Evolutionary conservation across 1,140 invertebrate genomes (phyloP), one percentile per base, ranked within the genome.

Genomic region (Ganaspis sp.): DNA sequence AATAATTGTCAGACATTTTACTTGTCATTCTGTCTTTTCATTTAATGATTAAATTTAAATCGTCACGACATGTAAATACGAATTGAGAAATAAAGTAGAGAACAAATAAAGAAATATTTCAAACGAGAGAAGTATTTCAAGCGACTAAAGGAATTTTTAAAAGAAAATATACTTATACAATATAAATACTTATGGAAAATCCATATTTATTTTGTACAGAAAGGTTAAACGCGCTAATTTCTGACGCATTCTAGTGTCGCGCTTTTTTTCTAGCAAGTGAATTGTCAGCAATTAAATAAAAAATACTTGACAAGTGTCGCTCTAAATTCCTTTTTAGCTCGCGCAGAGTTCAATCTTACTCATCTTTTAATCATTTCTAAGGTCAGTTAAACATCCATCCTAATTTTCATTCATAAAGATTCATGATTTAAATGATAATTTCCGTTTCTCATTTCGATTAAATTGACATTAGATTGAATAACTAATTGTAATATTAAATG

Each of bases 391-490:
- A 17, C 45, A 49, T 49, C 17, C 45, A 49, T 49, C 45, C 17
- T 49, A 49, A 49, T 49, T 49, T 49, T 49, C 15, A n/a, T 49
- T 49, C 45, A 49, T 49, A 17, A 49, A 17, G 45, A n/a, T 17
- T 49, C 45, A n/a, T 49, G 45, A 49, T 49, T 49, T 49, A 17
- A 49, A 49, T 49, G 45, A 49, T 17, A 49, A 49, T 49, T 49
- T 49, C 45, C 45, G 45, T 49, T 49, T 49, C 15, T 49, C 45
- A 49, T n/a, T 15, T 49, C 45, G 45, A 49, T 49, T 15, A 49
- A 49, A 49, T 49, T 49, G 45, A 4, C 45, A 49, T 49, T 17
- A 17, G 17, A 17, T 15, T n/a, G 11, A n/a, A 49, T n/a, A 34
- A 34, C 29, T 34, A 34, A 34, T 34, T 34, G 29, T 6, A 34